Evolutionary conservation across 2,113 vertebrate species (phyloP).

Genomic region (Typhlomys cinereus): DNA sequence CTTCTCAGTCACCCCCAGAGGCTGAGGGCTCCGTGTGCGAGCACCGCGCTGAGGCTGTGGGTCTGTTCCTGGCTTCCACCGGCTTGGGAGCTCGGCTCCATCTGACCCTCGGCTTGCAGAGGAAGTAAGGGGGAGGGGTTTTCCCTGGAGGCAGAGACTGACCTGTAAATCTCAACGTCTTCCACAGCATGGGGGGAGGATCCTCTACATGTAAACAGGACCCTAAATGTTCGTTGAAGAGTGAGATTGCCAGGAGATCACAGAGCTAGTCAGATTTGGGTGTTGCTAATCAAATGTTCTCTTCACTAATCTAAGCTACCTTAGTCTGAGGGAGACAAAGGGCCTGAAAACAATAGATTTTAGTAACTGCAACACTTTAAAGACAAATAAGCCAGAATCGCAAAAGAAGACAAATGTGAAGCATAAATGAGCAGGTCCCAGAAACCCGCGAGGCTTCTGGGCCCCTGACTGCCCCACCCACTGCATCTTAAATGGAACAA

Average conservation of each 20-base stretch:
- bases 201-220: not conserved
- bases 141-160: not conserved
- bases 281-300: slow-evolving; percentile 66
- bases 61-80: not conserved
- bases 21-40: fast-evolving
- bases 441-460: not conserved
- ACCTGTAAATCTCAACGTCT: not conserved
- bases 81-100: fast-evolving
- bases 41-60: not conserved
- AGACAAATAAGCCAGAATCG: slow-evolving; percentile 9
- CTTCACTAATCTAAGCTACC: slow-evolving; percentile 1
- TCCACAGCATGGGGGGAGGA: not conserved
- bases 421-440: not conserved
- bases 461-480: not conserved
- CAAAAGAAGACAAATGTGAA: slow-evolving; percentile 25
- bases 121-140: not conserved
- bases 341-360: slow-evolving; percentile 42
- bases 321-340: slow-evolving; percentile 46
- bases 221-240: not conserved
- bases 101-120: not conserved
- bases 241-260: not conserved
- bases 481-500: not conserved
- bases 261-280: slow-evolving; percentile 23
- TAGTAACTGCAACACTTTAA: slow-evolving; percentile 25
- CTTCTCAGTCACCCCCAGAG: not conserved